Evolutionary conservation across 1,140 invertebrate species (phyloP).

Genomic region (Planococcus citri): DNA sequence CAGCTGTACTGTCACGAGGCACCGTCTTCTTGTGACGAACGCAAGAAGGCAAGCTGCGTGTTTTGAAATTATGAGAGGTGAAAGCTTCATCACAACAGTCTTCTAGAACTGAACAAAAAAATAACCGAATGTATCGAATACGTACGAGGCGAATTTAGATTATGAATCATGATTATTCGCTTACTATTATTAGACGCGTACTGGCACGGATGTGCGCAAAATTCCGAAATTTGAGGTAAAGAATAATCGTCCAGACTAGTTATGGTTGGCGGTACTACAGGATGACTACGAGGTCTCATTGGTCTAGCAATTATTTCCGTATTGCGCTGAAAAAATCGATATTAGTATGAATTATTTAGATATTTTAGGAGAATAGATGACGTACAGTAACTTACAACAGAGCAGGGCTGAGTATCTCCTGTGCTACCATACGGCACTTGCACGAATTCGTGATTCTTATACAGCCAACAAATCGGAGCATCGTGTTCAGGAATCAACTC

Average conservation of each 20-base stretch:
- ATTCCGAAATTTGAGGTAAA: background rate
- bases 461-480: background rate
- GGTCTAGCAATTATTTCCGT: background rate
- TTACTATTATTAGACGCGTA: slow-evolving; percentile 7
- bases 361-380: background rate
- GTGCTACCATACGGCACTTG: background rate
- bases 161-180: background rate
- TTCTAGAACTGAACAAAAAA: background rate
- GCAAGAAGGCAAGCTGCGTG: slow-evolving; percentile 7
- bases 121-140: background rate
- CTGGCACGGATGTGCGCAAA: slow-evolving; percentile 1
- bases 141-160: background rate
- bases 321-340: background rate
- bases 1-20: background rate
- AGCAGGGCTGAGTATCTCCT: background rate
- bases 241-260: slow-evolving; percentile 7
- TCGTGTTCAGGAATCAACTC: slow-evolving; percentile 9
- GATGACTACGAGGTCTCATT: background rate
- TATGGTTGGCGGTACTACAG: background rate
- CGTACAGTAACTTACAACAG: background rate
- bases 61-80: background rate
- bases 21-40: background rate
- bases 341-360: background rate
- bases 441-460: slow-evolving; percentile 6
- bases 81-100: background rate